Evolutionary conservation across 2,797 vertebrate species (phyloP).

Genomic region (Poliocrania exsul): DNA sequence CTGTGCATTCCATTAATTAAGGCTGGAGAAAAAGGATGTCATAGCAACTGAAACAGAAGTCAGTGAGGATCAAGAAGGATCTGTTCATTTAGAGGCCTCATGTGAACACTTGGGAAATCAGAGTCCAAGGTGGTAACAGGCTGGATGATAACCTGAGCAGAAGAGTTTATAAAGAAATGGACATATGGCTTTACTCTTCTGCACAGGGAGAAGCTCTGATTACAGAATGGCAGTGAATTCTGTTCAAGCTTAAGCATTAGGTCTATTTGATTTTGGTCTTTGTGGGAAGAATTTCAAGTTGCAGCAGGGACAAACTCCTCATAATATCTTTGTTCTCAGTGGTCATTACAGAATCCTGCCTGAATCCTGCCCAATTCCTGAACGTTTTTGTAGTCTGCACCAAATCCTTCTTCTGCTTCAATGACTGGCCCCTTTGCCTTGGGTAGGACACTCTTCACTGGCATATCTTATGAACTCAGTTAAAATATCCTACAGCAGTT

Average conservation of each 20-base stretch:
- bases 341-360: neutral
- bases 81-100: neutral
- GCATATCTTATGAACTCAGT: neutral
- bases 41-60: neutral
- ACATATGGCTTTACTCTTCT: neutral
- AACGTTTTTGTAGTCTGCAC: neutral
- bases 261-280: neutral
- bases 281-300: neutral
- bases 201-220: neutral
- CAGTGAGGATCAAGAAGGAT: neutral
- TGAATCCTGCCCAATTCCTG: neutral
- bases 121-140: neutral
- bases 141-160: neutral
- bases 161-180: neutral
- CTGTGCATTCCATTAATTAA: neutral
- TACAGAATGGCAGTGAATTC: neutral
- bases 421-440: neutral
- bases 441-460: neutral
- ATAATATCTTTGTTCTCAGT: neutral
- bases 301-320: neutral
- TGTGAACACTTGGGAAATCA: neutral
- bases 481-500: neutral
- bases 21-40: neutral
- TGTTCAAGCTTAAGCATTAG: neutral
- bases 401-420: neutral